phyloP scores from a whole-genome alignment of 2,797 vertebrate species.

The Malacoctenus gilli region DNA sequence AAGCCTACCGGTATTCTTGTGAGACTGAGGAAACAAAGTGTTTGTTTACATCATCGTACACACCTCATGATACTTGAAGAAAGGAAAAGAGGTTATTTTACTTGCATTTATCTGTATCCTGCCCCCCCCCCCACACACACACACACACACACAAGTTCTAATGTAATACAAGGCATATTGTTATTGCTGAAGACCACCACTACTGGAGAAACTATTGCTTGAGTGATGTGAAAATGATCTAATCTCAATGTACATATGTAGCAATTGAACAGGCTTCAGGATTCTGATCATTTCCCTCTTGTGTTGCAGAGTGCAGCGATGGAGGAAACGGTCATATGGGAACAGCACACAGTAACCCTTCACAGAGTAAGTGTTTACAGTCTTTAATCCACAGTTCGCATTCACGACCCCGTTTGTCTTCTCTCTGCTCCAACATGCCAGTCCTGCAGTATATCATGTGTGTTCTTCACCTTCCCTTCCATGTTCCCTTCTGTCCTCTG shows the following conservation, averaged over 20 bases:
- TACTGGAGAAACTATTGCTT: too few species aligned
- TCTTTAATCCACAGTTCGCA: slow-evolving; percentile 47
- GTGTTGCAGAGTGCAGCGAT: slow-evolving; percentile 90
- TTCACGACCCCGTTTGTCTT: slow-evolving; percentile 29
- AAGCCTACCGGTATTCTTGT: not conserved
- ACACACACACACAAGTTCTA: too few species aligned
- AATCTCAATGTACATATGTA: not conserved
- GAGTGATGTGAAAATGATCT: not conserved
- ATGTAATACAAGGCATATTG: too few species aligned
- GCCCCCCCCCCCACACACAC: too few species aligned
- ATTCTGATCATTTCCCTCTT: slow-evolving; percentile 41
- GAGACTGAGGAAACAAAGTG: too few species aligned
- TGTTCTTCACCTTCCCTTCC: slow-evolving; percentile 51
- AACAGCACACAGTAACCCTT: slow-evolving; percentile 98
- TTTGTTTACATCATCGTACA: too few species aligned
- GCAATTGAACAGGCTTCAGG: not conserved
- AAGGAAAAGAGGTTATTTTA: too few species aligned
- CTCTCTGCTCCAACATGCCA: slow-evolving; percentile 16
- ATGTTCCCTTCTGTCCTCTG: slow-evolving; percentile 37
- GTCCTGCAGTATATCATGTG: slow-evolving; percentile 50
- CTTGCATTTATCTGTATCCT: too few species aligned
- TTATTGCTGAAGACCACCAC: too few species aligned
- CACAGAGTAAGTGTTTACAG: slow-evolving; percentile 90
- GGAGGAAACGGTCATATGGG: slow-evolving; percentile 99
- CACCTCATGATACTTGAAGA: too few species aligned